phyloP scores from a whole-genome alignment of 2,797 vertebrate species.

The Sylvia borin region DNA sequence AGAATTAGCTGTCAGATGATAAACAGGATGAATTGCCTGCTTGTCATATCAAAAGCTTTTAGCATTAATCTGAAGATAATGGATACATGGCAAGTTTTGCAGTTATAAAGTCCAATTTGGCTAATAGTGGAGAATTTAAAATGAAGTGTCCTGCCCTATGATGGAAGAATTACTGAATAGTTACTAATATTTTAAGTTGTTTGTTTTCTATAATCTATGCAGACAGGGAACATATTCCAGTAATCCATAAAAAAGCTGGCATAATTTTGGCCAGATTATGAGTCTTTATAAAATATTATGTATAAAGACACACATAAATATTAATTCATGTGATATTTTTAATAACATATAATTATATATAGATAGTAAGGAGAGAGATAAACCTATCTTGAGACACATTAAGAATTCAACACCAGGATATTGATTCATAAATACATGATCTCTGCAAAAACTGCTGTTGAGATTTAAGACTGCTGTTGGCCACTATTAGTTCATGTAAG shows the following conservation, averaged over 20 bases:
- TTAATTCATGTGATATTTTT: not conserved
- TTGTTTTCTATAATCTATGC: not conserved
- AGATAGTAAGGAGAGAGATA: not conserved
- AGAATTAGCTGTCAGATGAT: constrained; percentile 68
- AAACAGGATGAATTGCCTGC: constrained; percentile 60
- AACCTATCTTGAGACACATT: not conserved
- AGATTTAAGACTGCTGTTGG: not conserved
- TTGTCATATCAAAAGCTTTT: constrained; percentile 72
- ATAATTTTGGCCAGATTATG: not conserved
- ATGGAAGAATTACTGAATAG: not conserved
- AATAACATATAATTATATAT: not conserved
- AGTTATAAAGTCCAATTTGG: constrained; percentile 26
- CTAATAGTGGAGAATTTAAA: not conserved
- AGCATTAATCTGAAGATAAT: constrained; percentile 69
- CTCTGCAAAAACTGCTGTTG: not conserved
- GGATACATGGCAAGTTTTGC: constrained; percentile 30
- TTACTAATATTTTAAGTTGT: not conserved
- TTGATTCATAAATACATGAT: not conserved
- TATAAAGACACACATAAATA: not conserved
- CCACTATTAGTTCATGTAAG: not conserved
- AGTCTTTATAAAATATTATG: not conserved
- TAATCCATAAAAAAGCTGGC: not conserved
- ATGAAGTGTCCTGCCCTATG: not conserved
- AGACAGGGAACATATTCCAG: not conserved
- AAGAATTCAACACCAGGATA: not conserved